A percentile compares a stretch with the other conserved stretches of the same genome.
Evolutionary conservation across 2,888 invertebrate genomes (phyloP).

Genomic region (Blastobasis lacticolella): DNA sequence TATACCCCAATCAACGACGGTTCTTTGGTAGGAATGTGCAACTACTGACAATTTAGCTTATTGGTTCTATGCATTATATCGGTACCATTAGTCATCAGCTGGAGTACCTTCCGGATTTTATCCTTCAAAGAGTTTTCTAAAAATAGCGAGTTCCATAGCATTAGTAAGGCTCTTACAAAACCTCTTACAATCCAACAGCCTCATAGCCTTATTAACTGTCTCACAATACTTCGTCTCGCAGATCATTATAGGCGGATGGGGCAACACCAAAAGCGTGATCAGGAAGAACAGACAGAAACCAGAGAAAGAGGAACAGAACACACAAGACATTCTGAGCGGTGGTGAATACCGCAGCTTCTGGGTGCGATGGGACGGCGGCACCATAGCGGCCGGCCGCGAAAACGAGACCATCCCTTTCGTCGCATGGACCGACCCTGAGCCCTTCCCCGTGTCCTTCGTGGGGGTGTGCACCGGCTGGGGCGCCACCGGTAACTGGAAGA

Average conservation of each 20-base stretch:
- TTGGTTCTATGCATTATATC: no score
- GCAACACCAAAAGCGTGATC: constrained; percentile 87
- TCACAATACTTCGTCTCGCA: constrained; percentile 25
- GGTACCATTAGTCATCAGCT: no score
- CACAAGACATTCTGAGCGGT: constrained; percentile 81
- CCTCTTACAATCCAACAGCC: no score
- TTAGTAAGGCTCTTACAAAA: no score
- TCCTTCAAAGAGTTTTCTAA: no score
- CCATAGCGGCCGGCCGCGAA: constrained; percentile 82
- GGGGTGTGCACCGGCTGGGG: constrained; percentile 93
- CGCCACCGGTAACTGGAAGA: constrained; percentile 85
- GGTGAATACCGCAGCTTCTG: constrained; percentile 89
- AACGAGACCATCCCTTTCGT: constrained; percentile 82
- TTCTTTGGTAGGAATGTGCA: no score
- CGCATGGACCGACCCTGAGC: constrained; percentile 80
- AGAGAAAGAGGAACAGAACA: constrained; percentile 80
- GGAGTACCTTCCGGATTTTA: no score
- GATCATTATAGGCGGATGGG: constrained; percentile 93
- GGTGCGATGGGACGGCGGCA: constrained; percentile 84
- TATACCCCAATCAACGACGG: no score
- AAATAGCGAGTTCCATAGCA: no score
- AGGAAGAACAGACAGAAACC: constrained; percentile 85
- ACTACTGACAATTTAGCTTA: no score
- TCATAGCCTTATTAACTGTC: no score
- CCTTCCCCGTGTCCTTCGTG: constrained; percentile 81